Percentiles rank a stretch among this genome's conserved stretches.
Evolutionary conservation across 2,797 vertebrate species (phyloP).

Genomic region (Cossypha caffra): DNA sequence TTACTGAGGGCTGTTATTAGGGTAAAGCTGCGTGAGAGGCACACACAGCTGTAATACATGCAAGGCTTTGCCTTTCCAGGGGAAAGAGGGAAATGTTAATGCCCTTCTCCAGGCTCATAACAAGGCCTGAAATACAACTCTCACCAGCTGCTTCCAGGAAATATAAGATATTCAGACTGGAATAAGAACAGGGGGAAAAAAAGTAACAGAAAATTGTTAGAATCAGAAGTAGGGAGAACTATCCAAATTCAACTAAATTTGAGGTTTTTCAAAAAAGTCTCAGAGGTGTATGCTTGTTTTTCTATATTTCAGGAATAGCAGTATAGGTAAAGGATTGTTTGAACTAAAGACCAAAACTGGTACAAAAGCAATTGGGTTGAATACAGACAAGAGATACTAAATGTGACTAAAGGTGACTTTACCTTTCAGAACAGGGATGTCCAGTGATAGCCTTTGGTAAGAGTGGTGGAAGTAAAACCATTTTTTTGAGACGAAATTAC

Average conservation of each 20-base stretch:
- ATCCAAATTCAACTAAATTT: not conserved
- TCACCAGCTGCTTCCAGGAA: not conserved
- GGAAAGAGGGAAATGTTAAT: not conserved
- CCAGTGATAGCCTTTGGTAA: not conserved
- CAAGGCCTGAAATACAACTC: slow-evolving; percentile 25
- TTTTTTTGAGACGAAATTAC: not conserved
- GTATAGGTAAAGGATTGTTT: not conserved
- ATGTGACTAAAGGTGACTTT: not conserved
- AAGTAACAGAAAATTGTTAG: not conserved
- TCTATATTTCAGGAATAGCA: not conserved
- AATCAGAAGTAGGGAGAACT: not conserved
- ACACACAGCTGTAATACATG: not conserved
- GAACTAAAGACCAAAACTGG: not conserved
- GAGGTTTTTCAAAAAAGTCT: fast-evolving
- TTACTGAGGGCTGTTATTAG: not conserved
- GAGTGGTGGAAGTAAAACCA: not conserved
- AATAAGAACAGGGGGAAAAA: not conserved
- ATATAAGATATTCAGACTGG: not conserved
- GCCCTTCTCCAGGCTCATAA: not conserved
- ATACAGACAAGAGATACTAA: not conserved
- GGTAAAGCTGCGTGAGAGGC: not conserved
- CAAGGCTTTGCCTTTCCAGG: not conserved
- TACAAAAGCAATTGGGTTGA: not conserved
- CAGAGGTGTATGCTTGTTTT: not conserved
- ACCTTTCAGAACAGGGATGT: not conserved